Evolutionary conservation across 2,888 invertebrate species (phyloP), one percentile per base, ranked within the genome.

Genomic region (Lithophane semibrunnea): DNA sequence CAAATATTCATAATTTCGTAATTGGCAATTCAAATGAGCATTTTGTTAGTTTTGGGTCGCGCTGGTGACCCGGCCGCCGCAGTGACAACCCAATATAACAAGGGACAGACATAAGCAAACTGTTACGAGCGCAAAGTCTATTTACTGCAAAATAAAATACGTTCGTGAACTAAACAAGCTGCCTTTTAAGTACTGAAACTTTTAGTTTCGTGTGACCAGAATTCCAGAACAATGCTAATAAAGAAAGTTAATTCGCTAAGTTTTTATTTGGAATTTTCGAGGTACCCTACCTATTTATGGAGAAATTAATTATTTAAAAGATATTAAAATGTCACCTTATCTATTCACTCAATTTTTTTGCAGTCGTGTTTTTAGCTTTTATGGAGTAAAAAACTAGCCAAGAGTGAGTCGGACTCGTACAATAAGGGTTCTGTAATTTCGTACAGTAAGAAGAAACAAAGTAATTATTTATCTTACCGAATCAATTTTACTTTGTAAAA

Each of bases 21-120:
- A 90, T 92, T 90, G 88, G 91, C 89, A 91, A 94, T 93, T 93
- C 91, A 94, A 94, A 94, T 94, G 89, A 91, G 89, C 79, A 89
- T 89, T 92, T 92, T 90, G 93, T 92, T 91, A 88, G 91, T 91
- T 89, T 88, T 88, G 90, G 92, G 93, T 92, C 91, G 85, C 79
- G 79, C 77, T 54, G 80, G 69, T 90, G 91, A 92, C 90, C 92
- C 88, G 84, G 78, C 72, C 73, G 70, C 72, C 66, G 66, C 71
- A 72, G 56, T 70, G 73, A 83, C 83, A 86, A 83, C 78, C 78
- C 79, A 85, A 85, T 82, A 80, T 75, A 84, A 84, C 81, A 81
- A 64, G 70, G 81, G 49, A 72, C 77, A 75, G 79, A 76, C 79
- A 86, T 79, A 82, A 66, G 18, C 67, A 82, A 79, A 86, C 64